These are phyloP conservation scores for Drosophila repletoides DNA, from an alignment of 1,140 invertebrate species.

Conservation along the genomic window DNA sequence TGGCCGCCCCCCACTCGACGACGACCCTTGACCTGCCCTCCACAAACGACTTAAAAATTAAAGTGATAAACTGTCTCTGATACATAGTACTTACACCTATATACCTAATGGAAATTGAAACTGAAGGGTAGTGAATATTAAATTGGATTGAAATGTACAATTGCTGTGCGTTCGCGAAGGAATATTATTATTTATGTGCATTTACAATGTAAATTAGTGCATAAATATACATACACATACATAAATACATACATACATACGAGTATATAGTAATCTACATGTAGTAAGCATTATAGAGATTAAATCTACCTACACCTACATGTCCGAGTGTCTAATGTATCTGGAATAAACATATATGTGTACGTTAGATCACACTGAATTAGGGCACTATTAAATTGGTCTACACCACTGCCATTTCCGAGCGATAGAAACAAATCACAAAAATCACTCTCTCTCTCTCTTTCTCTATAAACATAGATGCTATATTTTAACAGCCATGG, in stretches of 20 bases:
- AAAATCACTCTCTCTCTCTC: slow-evolving; percentile 10
- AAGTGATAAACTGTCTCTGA: slow-evolving; percentile 78
- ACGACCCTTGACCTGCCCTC: slow-evolving; percentile 40
- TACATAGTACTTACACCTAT: slow-evolving; percentile 51
- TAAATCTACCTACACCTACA: slow-evolving; percentile 26
- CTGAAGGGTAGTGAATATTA: slow-evolving; percentile 54
- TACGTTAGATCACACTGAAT: slow-evolving; percentile 43
- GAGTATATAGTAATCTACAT: slow-evolving; percentile 27
- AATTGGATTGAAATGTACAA: slow-evolving; percentile 34
- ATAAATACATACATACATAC: slow-evolving; percentile 9
- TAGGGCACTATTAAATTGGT: slow-evolving; percentile 71
- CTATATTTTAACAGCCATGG: background rate
- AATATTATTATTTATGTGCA: slow-evolving; percentile 59
- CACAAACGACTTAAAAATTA: slow-evolving; percentile 71
- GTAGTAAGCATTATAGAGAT: slow-evolving; percentile 50
- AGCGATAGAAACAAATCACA: slow-evolving; percentile 37
- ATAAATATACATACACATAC: slow-evolving; percentile 50
- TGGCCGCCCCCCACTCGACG: slow-evolving; percentile 1
- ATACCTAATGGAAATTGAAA: slow-evolving; percentile 62
- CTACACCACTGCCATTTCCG: slow-evolving; percentile 75
- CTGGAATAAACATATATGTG: slow-evolving; percentile 34
- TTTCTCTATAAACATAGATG: slow-evolving; percentile 1
- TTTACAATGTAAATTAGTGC: slow-evolving; percentile 75
- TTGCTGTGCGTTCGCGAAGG: slow-evolving; percentile 30
- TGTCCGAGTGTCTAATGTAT: too few species aligned